Conservation (phyloP, 2,888 invertebrate species). For the Myopa tessellatipennis region DNA sequence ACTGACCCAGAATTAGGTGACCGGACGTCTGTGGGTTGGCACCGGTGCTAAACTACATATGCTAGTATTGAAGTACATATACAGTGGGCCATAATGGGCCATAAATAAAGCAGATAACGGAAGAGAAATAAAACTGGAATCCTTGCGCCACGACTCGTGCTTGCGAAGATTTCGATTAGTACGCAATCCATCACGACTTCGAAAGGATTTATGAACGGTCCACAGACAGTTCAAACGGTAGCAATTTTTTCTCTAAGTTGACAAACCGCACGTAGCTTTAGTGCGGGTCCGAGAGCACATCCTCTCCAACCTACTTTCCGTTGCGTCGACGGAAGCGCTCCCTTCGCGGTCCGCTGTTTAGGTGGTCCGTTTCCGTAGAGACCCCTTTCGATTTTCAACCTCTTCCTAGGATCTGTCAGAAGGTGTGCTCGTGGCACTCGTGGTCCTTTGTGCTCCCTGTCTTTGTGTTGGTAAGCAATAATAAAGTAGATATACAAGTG, state of each 20-base stretch:
- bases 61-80: conserved; percentile 54
- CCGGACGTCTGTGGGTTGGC: neutral
- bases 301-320: neutral
- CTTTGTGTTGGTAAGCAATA: neutral
- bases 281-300: neutral
- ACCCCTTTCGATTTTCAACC: neutral
- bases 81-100: conserved; percentile 61
- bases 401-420: neutral
- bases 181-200: conserved; percentile 21
- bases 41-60: neutral
- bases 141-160: conserved; percentile 26
- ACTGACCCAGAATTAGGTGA: conserved; percentile 2
- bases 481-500: conserved; percentile 9
- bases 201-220: neutral
- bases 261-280: too few species aligned
- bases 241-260: too few species aligned
- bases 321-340: neutral
- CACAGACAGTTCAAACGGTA: neutral
- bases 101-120: conserved; percentile 63
- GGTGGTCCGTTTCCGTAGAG: neutral
- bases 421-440: conserved; percentile 13
- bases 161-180: conserved; percentile 16
- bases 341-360: conserved; percentile 5
- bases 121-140: conserved; percentile 50
- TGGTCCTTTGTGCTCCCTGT: neutral